Evolutionary conservation across 2,888 invertebrate genomes (phyloP).

Genomic region (Cerastis rubricosa): DNA sequence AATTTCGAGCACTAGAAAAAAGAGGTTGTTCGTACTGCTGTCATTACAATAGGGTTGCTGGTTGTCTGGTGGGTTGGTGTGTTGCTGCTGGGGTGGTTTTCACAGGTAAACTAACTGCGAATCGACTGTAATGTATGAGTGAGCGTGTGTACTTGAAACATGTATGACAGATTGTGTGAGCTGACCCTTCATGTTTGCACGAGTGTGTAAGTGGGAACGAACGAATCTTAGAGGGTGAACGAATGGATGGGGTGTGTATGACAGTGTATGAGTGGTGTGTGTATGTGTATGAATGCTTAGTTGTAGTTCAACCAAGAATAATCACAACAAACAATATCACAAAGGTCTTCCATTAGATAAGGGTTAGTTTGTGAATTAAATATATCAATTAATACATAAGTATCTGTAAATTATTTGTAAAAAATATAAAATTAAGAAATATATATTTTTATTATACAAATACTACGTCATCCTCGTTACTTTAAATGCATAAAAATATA

Average conservation of each 20-base stretch:
- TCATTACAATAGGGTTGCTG: neutral
- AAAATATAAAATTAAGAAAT: neutral
- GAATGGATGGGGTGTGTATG: neutral
- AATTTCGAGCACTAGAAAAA: neutral
- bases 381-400: neutral
- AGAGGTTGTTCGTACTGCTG: neutral
- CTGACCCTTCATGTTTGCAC: neutral
- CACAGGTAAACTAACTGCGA: neutral
- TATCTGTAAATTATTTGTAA: neutral
- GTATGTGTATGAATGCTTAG: slow-evolving; percentile 65
- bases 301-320: slow-evolving; percentile 87
- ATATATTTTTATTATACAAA: neutral
- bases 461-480: slow-evolving; percentile 17
- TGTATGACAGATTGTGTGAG: neutral
- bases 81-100: neutral
- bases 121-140: neutral
- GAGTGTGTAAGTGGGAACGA: slow-evolving; percentile 43
- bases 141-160: neutral
- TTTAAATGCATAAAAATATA: neutral
- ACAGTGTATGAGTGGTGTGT: neutral
- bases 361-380: slow-evolving; percentile 54
- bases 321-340: slow-evolving; percentile 90
- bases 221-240: neutral
- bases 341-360: slow-evolving; percentile 86
- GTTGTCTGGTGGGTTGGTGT: neutral